Percentiles rank a stretch among this genome's conserved stretches.
These are phyloP conservation scores for Eciton burchellii DNA, from an alignment of 1,140 invertebrate genomes.

Conservation along the genomic window DNA sequence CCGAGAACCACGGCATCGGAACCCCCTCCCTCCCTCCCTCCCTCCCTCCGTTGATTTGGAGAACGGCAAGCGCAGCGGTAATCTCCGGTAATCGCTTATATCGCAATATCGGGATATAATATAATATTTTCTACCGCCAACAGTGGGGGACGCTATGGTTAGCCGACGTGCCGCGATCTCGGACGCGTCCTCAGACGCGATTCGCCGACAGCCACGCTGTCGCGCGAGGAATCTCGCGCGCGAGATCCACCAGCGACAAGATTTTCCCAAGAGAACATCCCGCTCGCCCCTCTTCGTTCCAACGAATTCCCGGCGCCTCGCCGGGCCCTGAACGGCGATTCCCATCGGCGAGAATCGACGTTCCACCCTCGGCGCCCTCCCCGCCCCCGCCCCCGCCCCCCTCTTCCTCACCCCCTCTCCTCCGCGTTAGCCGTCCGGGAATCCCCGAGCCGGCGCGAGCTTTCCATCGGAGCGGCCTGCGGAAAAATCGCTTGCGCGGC, in stretches of 20 bases:
- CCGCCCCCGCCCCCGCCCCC: no score
- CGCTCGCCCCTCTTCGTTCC: neutral
- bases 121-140: no score
- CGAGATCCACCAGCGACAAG: constrained; percentile 15
- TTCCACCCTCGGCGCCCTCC: neutral
- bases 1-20: no score
- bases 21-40: no score
- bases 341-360: constrained; percentile 4
- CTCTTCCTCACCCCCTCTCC: no score
- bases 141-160: neutral
- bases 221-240: neutral
- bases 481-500: constrained; percentile 69
- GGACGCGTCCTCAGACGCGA: no score
- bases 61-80: no score
- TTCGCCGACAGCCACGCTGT: neutral
- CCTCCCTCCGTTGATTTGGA: no score
- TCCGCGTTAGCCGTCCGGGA: neutral
- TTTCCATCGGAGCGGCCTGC: constrained; percentile 47
- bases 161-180: neutral
- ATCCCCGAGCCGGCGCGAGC: constrained; percentile 29
- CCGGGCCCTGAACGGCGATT: no score
- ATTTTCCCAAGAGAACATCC: constrained; percentile 31
- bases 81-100: no score
- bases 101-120: no score
- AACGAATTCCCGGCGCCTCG: constrained; percentile 10